A percentile compares a stretch with the other conserved stretches of the same genome.
Evolutionary conservation across 2,113 vertebrate species (phyloP).

Genomic region (Gobiocypris rarus): DNA sequence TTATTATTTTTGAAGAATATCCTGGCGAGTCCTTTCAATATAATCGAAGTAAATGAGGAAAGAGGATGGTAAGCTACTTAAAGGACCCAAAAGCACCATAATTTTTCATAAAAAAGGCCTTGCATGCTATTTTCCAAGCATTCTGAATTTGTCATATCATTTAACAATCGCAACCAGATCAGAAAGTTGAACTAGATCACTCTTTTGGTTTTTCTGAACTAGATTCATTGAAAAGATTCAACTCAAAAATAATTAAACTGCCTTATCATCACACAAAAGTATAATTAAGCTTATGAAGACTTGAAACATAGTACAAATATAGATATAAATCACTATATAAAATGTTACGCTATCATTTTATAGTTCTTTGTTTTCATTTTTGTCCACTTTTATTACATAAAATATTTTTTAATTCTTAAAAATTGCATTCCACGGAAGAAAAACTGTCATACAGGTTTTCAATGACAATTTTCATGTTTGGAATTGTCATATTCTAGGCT

Average conservation of each 20-base stretch:
- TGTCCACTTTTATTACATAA: too few relatives aligned
- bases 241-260: not conserved
- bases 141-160: not conserved
- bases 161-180: not conserved
- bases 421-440: too few relatives aligned
- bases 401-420: too few relatives aligned
- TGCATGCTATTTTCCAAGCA: not conserved
- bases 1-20: not conserved
- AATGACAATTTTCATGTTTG: too few relatives aligned
- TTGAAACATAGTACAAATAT: not conserved
- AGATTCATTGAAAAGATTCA: not conserved
- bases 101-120: not conserved
- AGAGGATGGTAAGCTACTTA: not conserved
- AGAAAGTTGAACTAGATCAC: not conserved
- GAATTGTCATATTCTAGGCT: too few relatives aligned
- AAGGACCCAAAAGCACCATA: not conserved
- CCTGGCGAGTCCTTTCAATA: not conserved
- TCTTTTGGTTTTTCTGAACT: not conserved
- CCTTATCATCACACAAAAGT: too few relatives aligned
- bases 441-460: too few relatives aligned
- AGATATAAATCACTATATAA: not conserved
- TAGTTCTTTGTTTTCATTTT: too few relatives aligned
- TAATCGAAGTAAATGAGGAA: not conserved
- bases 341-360: too few relatives aligned
- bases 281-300: not conserved